Percentiles rank a stretch among this genome's conserved stretches.
Evolutionary conservation across 2,797 vertebrate species (phyloP).

Genomic region (Luscinia megarhynchos): DNA sequence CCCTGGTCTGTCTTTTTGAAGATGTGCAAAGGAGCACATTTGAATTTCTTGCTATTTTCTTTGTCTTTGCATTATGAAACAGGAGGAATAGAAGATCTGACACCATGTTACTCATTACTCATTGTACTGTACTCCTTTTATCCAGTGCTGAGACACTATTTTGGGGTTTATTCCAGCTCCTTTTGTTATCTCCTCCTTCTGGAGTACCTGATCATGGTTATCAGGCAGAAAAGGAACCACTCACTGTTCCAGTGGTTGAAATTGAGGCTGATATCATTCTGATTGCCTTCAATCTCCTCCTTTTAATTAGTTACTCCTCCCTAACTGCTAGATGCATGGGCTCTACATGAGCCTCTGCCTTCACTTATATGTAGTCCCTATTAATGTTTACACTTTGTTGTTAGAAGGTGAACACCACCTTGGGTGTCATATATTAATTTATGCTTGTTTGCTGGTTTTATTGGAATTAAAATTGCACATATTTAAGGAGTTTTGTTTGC

Average conservation of each 20-base stretch:
- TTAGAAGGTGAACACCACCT: not conserved
- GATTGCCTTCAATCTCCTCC: not conserved
- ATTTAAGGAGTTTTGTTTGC: not conserved
- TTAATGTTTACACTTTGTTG: not conserved
- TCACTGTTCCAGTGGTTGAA: not conserved
- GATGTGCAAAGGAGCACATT: not conserved
- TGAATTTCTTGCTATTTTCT: not conserved
- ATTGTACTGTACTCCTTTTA: not conserved
- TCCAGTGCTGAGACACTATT: not conserved
- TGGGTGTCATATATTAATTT: not conserved
- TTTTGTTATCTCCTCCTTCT: not conserved
- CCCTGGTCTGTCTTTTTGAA: not conserved
- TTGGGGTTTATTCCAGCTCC: not conserved
- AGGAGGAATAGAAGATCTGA: not conserved
- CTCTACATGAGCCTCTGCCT: not conserved
- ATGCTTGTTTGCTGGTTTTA: not conserved
- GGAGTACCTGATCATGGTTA: not conserved
- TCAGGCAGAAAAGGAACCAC: not conserved
- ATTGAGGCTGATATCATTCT: not conserved
- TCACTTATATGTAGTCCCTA: not conserved
- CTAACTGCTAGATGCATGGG: not conserved
- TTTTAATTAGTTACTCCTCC: not conserved
- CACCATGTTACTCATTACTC: not conserved
- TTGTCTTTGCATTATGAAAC: not conserved
- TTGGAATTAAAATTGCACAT: not conserved